phyloP scores from a whole-genome alignment of 2,888 invertebrate species.

The Cryptosula pallasiana region DNA sequence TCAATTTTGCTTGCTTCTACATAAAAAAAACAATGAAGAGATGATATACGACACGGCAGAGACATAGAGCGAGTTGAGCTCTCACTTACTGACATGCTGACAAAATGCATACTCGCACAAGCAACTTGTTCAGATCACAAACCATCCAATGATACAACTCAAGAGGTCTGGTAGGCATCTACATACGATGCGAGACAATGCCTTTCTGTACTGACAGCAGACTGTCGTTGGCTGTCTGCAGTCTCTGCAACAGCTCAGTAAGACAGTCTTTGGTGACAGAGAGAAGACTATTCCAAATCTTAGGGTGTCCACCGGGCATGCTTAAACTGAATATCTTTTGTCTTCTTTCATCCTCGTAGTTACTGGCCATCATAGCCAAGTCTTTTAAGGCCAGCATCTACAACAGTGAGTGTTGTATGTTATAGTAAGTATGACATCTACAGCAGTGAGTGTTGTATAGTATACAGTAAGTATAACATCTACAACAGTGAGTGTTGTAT shows the following conservation, averaged over 20 bases:
- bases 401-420: no score
- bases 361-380: neutral
- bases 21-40: neutral
- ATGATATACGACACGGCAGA: neutral
- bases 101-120: no score
- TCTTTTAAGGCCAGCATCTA: conserved; percentile 18
- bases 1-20: conserved; percentile 16
- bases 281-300: neutral
- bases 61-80: no score
- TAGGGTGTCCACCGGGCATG: conserved; percentile 18
- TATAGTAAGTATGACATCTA: no score
- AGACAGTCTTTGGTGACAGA: neutral
- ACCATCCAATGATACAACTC: no score
- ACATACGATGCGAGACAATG: conserved; percentile 9
- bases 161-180: no score
- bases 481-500: no score
- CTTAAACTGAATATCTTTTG: conserved; percentile 2
- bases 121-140: no score
- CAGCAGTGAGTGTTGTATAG: no score
- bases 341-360: neutral
- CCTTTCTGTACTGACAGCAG: neutral
- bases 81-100: no score
- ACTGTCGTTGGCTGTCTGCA: neutral
- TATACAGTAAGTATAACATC: no score
- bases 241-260: neutral